Percentiles rank a stretch among this genome's conserved stretches.
Conservation (phyloP, 2,113 vertebrate genomes). For the Circaetus gallicus region DNA sequence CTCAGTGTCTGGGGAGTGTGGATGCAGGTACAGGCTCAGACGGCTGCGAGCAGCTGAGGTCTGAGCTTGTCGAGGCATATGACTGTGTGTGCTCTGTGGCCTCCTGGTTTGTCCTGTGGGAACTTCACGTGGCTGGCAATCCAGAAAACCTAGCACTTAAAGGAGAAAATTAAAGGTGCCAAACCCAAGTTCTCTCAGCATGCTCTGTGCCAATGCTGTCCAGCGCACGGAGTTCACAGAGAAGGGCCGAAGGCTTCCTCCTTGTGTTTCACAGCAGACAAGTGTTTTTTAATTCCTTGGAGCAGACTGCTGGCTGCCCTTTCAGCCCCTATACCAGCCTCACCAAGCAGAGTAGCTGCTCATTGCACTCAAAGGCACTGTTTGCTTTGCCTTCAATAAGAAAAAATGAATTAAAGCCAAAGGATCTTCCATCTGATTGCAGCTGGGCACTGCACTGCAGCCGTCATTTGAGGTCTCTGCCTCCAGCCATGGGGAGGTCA, state of each 20-base stretch:
- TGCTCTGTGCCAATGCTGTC: not conserved
- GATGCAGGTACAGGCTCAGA: not conserved
- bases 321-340: not conserved
- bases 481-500: not conserved
- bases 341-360: not conserved
- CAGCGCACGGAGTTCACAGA: accelerated
- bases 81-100: not conserved
- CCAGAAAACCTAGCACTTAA: not conserved
- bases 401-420: not conserved
- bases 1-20: not conserved
- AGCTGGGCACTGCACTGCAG: not conserved
- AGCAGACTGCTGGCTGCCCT: not conserved
- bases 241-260: not conserved
- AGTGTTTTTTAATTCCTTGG: not conserved
- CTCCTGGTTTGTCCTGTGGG: not conserved
- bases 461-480: not conserved
- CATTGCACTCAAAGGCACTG: not conserved
- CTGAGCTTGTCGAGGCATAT: not conserved
- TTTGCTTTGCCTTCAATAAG: not conserved
- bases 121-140: not conserved
- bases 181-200: not conserved
- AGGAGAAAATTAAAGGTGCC: not conserved
- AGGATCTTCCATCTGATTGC: not conserved
- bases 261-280: not conserved
- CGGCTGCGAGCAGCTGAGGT: not conserved